phyloP scores from a whole-genome alignment of 2,888 invertebrate species.

The Aethes cnicana region DNA sequence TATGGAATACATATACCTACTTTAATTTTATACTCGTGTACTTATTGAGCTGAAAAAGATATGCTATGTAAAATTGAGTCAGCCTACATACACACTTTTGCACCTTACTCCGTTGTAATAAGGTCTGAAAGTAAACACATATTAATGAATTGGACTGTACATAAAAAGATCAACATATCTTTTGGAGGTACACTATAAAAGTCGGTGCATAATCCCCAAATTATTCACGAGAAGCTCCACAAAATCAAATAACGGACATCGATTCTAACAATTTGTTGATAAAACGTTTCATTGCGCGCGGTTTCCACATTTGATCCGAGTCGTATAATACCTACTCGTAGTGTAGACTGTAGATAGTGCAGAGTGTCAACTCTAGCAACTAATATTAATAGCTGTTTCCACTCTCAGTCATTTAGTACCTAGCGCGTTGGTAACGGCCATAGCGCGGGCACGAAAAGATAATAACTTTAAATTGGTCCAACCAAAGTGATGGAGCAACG shows the following conservation, averaged over 20 bases:
- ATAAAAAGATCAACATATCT: too few species aligned
- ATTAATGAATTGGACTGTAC: too few species aligned
- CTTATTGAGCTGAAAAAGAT: slow-evolving; percentile 31
- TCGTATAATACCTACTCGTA: too few species aligned
- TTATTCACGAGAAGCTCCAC: too few species aligned
- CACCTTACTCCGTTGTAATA: too few species aligned
- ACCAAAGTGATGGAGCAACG: slow-evolving; percentile 36
- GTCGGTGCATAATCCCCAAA: too few species aligned
- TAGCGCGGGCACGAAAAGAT: slow-evolving; percentile 30
- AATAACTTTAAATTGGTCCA: slow-evolving; percentile 36
- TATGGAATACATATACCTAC: slow-evolving; percentile 53
- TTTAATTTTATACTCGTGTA: slow-evolving; percentile 33
- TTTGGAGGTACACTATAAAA: too few species aligned
- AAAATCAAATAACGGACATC: too few species aligned
- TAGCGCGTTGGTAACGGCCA: slow-evolving; percentile 9
- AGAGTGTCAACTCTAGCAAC: slow-evolving; percentile 33
- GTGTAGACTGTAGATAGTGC: slow-evolving; percentile 1
- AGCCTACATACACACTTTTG: too few species aligned
- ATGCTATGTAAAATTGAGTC: too few species aligned
- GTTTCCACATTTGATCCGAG: slow-evolving; percentile 1
- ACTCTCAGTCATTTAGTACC: slow-evolving; percentile 27
- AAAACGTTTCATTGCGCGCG: not conserved
- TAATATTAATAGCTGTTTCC: slow-evolving; percentile 40
- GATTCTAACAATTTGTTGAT: too few species aligned
- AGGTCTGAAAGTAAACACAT: too few species aligned